Percentiles rank a stretch among this genome's conserved stretches.
Conservation (phyloP, 2,113 vertebrate genomes). For the Hyla sarda region DNA sequence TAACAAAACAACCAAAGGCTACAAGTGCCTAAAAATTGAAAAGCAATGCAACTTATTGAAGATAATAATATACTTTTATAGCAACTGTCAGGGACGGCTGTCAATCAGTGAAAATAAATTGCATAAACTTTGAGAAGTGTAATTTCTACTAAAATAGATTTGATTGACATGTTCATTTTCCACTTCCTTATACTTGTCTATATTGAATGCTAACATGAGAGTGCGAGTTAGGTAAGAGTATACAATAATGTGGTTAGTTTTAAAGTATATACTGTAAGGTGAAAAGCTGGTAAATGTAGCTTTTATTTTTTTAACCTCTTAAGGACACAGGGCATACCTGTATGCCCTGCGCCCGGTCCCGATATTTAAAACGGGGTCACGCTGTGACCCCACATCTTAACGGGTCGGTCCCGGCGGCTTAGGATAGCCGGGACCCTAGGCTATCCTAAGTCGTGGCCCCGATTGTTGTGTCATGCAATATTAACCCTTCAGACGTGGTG, state of each 20-base stretch:
- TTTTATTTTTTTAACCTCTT: too few species aligned
- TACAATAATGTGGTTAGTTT: not conserved
- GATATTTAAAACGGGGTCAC: too few species aligned
- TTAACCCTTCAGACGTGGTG: too few species aligned
- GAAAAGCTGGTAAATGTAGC: not conserved
- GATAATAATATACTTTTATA: slow-evolving; percentile 49
- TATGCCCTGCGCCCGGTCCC: too few species aligned
- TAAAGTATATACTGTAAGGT: not conserved
- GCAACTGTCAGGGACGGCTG: slow-evolving; percentile 31
- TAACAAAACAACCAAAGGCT: slow-evolving; percentile 40
- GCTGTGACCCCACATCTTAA: too few species aligned
- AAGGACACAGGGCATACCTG: too few species aligned
- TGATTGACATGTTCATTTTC: slow-evolving; percentile 50
- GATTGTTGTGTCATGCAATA: too few species aligned
- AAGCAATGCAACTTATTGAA: slow-evolving; percentile 23
- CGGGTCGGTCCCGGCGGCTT: too few species aligned
- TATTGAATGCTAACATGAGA: slow-evolving; percentile 7
- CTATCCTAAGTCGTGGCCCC: too few species aligned
- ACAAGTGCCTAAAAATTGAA: slow-evolving; percentile 32
- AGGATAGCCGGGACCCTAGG: too few species aligned
- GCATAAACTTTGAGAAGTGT: slow-evolving; percentile 48
- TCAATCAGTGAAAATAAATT: slow-evolving; percentile 49
- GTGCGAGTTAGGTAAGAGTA: not conserved
- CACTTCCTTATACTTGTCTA: slow-evolving; percentile 21
- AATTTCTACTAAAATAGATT: slow-evolving; percentile 53